Base-by-base conservation (phyloP, 2,888 invertebrate genomes). In the Mantis religiosa region DNA sequence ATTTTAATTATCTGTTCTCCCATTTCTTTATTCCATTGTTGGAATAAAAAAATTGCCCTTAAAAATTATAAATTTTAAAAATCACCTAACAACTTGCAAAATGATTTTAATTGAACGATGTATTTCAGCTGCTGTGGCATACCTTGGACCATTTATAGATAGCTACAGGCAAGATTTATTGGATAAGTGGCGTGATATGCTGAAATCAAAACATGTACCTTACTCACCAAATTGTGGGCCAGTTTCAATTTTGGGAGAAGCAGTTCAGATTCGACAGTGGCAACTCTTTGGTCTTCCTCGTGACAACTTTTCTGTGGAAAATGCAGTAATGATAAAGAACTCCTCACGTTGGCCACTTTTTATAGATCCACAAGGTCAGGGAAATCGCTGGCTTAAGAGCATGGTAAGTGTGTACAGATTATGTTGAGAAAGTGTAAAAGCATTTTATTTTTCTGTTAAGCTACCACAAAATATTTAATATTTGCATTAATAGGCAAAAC, bases 291-390 rank as follows among this genome's bases (percentile, higher is more conserved):
- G 98, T 0, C 93, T 98, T 84, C 98, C 98, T 0, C 95, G 97
- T 14, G 98, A 98, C 93, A 94, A 95, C 20, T 95, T 98, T 91
- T 98, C 98, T 0, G 96, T 97, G 81, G 98, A 98, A 93, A 98
- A 98, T 90, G 98, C 97, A 3, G 97, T 98, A 85, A 95, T 98
- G 90, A 96, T 97, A 90, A 95, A 95, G 83, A 96, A 96, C 93
- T 98, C 98, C 0, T 95, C 96, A 28, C 95, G 98, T 81, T 98
- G 98, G 96, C 98, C 98, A 1, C 94, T 98, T 81, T 96, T 98
- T 93, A 97, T 98, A 90, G 98, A 98, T 93, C 98, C 98, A 0
- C 98, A 98, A 93, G 97, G 97, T 15, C 98, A 98, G 92, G 98
- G 98, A 54, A 98, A 98, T 92, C 97, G 97, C 92, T 98, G 98